Evolutionary conservation across 2,888 invertebrate species (phyloP), one percentile per base, ranked within the genome.

Genomic region (Orthonevra nobilis): DNA sequence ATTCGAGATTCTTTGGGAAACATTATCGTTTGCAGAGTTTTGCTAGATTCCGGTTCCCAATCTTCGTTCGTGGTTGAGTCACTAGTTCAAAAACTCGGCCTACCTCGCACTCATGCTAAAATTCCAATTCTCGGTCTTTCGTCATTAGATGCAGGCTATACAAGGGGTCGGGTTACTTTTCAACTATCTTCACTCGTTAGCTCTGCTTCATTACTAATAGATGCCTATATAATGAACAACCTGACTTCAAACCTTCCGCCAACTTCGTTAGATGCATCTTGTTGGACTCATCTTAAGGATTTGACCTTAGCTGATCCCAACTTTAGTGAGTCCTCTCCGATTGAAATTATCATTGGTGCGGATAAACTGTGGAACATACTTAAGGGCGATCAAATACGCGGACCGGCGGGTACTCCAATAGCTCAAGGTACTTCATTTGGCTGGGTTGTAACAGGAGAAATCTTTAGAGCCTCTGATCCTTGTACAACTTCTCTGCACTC

Each of bases 271-370:
- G n/a, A n/a, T n/a, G 15, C 48, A 5, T 48, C 17, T 46, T 7
- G 9, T 14, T 46, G 3, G 9, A 26, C 14, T 3, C 15, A 6
- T 26, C 14, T 14, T 15, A 14, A 46, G 15, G 30, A 28, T 17
- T 17, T 12, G 9, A 48, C 14, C 26, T 14, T 48, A 2, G 12
- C 48, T 9, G 36, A 36, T 54, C 20, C 32, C 20, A 5, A 4
- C 1, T 54, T 20, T 14, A 10, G 23, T 36, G 23, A 36, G 36
- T 36, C 38, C 20, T 36, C 23, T 23, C 36, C 12, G 7, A 14
- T 54, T 17, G 36, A 54, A 15, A 7, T 40, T 12, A 17, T 20
- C 17, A 28, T 30, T 30, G 56, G 56, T 19, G 40, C 36, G 6
- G 10, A 40, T n/a, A 40, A 28, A 2, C 42, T 17, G 56, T 17